Evolutionary conservation across 2,888 invertebrate genomes (phyloP).

Genomic region (Lingula anatina): DNA sequence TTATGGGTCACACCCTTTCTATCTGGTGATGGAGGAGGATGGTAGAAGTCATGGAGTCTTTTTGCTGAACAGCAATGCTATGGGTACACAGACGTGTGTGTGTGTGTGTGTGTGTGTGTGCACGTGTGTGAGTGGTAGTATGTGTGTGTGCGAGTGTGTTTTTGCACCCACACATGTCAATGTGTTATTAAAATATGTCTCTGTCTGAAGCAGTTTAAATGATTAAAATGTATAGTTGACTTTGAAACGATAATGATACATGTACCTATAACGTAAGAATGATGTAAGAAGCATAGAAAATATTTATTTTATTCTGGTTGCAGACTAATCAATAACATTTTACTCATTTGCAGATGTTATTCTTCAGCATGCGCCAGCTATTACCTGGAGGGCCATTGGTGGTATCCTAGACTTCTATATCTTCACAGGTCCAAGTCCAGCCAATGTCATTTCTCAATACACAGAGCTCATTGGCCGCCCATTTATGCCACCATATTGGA

Average conservation of each 20-base stretch:
- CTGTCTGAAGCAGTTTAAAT: too few relatives aligned
- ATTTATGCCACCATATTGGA: constrained; percentile 61
- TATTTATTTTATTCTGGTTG: too few relatives aligned
- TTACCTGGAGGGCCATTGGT: constrained; percentile 75
- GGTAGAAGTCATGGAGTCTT: constrained; percentile 65
- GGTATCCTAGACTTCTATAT: constrained; percentile 74
- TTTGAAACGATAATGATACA: too few relatives aligned
- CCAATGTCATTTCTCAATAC: constrained; percentile 50
- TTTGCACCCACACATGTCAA: too few relatives aligned
- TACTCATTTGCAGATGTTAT: constrained; percentile 20
- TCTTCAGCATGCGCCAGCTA: constrained; percentile 64
- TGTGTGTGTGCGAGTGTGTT: background rate
- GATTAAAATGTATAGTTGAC: too few relatives aligned
- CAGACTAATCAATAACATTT: too few relatives aligned
- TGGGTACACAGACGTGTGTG: constrained; percentile 24
- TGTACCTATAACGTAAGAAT: too few relatives aligned
- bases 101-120: too few relatives aligned
- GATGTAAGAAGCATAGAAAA: too few relatives aligned
- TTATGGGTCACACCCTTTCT: constrained; percentile 81
- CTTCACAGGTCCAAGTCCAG: constrained; percentile 69
- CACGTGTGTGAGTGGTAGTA: too few relatives aligned
- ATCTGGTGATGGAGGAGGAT: constrained; percentile 65
- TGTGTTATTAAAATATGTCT: too few relatives aligned
- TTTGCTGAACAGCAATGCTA: constrained; percentile 73
- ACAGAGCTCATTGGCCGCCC: constrained; percentile 28